phyloP scores from a whole-genome alignment of 2,888 invertebrate species.

The Trissolcus japonicus region DNA sequence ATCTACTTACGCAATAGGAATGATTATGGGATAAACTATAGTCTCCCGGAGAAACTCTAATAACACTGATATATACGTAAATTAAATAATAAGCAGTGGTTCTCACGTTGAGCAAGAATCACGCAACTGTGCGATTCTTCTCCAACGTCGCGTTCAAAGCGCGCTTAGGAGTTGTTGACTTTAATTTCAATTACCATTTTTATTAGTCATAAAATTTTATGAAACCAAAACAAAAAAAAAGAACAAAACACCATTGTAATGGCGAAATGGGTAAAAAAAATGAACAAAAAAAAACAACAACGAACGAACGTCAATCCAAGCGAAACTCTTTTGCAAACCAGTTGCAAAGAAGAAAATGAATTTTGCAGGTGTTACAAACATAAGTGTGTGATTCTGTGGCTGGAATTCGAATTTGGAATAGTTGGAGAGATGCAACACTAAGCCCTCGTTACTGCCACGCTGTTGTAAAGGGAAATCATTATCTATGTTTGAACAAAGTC shows the following conservation, averaged over 20 bases:
- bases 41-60: conserved; percentile 48
- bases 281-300: background rate
- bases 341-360: conserved; percentile 4
- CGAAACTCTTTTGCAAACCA: background rate
- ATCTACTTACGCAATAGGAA: conserved; percentile 23
- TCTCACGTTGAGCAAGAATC: conserved; percentile 41
- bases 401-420: background rate
- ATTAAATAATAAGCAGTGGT: conserved; percentile 52
- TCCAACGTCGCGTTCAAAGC: conserved; percentile 11
- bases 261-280: background rate
- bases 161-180: conserved; percentile 5
- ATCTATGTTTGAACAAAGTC: background rate
- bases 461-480: background rate
- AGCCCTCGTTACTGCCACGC: background rate
- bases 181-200: conserved; percentile 5
- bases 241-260: too few species aligned
- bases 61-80: conserved; percentile 47
- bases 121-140: conserved; percentile 34
- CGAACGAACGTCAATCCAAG: conserved; percentile 16
- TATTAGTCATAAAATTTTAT: background rate
- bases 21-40: conserved; percentile 44
- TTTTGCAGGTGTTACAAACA: conserved; percentile 36
- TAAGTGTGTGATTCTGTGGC: conserved; percentile 7
- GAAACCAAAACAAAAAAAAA: background rate
- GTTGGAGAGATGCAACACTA: conserved; percentile 6